Conservation (phyloP, 2,797 vertebrate species). For the Acridotheres tristis region DNA sequence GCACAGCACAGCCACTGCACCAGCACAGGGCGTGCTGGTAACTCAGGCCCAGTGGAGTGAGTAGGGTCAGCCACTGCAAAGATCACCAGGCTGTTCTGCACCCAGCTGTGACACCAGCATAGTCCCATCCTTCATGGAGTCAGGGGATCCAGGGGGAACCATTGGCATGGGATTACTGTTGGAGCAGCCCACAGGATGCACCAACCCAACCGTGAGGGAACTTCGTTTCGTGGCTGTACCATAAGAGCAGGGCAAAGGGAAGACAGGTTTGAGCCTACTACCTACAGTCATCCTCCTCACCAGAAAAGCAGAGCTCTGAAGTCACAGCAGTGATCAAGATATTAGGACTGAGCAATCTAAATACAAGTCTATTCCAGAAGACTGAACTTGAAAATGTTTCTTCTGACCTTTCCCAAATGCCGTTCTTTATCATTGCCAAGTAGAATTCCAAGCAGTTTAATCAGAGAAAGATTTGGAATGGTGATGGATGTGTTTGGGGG, state of each 20-base stretch:
- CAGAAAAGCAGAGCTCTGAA: conserved; percentile 13
- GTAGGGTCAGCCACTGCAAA: neutral
- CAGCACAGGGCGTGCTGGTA: fast-evolving
- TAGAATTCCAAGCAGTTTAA: conserved; percentile 49
- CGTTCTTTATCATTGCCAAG: conserved; percentile 2
- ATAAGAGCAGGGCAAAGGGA: neutral
- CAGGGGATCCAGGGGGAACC: neutral
- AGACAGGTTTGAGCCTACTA: neutral
- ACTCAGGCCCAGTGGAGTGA: neutral
- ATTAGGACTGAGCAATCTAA: conserved; percentile 14
- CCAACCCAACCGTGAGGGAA: neutral
- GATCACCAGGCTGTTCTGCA: neutral
- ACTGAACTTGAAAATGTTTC: conserved; percentile 56
- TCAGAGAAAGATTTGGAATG: neutral
- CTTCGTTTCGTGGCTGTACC: fast-evolving
- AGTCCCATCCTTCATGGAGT: neutral
- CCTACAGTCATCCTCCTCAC: neutral
- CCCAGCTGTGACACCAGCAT: neutral
- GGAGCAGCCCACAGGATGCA: neutral
- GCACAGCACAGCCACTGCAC: neutral
- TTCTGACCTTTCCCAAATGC: conserved; percentile 73
- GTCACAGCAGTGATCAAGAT: neutral
- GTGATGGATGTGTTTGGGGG: neutral
- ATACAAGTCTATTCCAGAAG: conserved; percentile 32
- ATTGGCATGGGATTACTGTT: neutral